A percentile compares a stretch with the other conserved stretches of the same genome.
Evolutionary conservation across 2,797 vertebrate species (phyloP).

Genomic region (Poecilia wingei): DNA sequence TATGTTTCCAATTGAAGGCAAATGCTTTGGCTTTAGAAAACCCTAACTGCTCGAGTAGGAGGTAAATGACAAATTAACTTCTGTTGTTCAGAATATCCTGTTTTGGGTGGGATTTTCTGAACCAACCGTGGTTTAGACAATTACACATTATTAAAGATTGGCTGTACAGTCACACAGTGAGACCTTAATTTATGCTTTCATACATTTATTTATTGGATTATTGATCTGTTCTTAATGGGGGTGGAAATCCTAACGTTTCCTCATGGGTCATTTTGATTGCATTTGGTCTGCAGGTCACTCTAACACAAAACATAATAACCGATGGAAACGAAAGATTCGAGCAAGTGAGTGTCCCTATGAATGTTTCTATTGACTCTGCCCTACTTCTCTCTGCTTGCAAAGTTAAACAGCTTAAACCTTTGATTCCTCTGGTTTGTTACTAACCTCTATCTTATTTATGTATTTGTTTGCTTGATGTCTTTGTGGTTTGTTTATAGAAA

Average conservation of each 20-base stretch:
- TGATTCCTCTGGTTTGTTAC: not conserved
- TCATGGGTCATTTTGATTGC: not conserved
- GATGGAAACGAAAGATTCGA: slow-evolving; percentile 77
- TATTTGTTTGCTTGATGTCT: not conserved
- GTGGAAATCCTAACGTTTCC: no score
- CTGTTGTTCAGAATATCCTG: no score
- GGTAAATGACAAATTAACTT: not conserved
- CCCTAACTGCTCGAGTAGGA: not conserved
- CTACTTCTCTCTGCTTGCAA: not conserved
- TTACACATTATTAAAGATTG: not conserved
- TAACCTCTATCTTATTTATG: not conserved
- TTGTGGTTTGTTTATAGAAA: not conserved
- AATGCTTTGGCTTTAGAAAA: not conserved
- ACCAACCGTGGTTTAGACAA: not conserved
- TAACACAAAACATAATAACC: slow-evolving; percentile 56
- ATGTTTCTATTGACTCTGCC: not conserved
- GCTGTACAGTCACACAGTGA: not conserved
- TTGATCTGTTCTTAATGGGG: not conserved
- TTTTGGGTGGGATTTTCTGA: no score
- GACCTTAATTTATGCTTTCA: not conserved
- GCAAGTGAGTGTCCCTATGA: slow-evolving; percentile 64
- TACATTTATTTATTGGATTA: not conserved
- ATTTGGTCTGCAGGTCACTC: slow-evolving; percentile 45
- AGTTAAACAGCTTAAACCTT: not conserved
- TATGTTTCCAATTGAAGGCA: not conserved